Evolutionary conservation across 2,888 invertebrate species (phyloP).

Genomic region (Bimastos eiseni): DNA sequence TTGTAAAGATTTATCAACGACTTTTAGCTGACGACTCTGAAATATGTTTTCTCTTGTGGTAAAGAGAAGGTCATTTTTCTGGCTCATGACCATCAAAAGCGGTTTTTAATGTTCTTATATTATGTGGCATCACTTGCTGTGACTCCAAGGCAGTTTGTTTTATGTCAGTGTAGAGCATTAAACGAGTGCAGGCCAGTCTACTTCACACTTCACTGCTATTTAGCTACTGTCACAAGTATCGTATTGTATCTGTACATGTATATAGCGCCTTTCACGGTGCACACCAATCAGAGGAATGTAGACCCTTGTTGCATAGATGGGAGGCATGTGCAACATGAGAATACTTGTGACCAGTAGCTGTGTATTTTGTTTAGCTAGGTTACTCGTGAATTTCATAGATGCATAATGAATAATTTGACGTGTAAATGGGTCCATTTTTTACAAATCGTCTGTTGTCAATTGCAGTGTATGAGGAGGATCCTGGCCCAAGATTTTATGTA

Average conservation of each 20-base stretch:
- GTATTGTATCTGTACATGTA: too few relatives aligned
- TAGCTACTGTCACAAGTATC: background rate
- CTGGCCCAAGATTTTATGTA: background rate
- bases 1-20: background rate
- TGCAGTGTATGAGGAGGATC: background rate
- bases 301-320: background rate
- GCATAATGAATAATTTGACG: background rate
- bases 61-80: background rate
- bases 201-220: constrained; percentile 13
- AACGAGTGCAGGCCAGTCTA: background rate
- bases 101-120: background rate
- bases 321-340: background rate
- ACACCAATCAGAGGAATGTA: too few relatives aligned
- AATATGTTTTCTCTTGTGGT: background rate
- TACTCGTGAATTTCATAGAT: background rate
- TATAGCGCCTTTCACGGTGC: too few relatives aligned
- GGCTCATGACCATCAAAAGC: background rate
- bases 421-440: background rate
- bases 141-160: background rate
- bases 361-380: constrained; percentile 3
- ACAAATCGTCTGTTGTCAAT: background rate
- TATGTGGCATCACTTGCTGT: background rate
- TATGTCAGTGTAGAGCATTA: background rate
- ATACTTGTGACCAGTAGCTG: background rate
- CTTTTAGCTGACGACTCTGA: background rate